Percentiles rank a stretch among this genome's conserved stretches.
These are phyloP conservation scores for Tarsius wallacei DNA, from an alignment of 2,797 vertebrate species.

Conservation along the genomic window DNA sequence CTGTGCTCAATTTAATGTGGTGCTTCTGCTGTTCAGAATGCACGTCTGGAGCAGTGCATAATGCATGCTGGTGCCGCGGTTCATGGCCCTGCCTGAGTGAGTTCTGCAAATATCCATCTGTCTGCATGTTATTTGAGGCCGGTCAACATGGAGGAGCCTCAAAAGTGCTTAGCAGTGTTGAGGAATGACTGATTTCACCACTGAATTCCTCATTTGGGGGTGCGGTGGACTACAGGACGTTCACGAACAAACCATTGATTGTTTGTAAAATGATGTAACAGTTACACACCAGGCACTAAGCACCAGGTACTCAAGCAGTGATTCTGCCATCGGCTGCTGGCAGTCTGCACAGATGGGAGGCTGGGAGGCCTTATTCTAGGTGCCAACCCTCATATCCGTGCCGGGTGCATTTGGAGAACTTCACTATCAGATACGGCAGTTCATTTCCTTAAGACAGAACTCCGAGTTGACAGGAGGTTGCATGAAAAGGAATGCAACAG, in stretches of 20 bases:
- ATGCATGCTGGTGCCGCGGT: not conserved
- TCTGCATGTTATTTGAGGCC: not conserved
- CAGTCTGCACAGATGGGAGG: not conserved
- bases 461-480: constrained; percentile 39
- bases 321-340: not conserved
- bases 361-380: not conserved
- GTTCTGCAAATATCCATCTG: not conserved
- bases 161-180: not conserved
- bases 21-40: not conserved
- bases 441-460: constrained; percentile 59
- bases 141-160: not conserved
- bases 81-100: not conserved
- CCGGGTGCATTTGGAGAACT: not conserved
- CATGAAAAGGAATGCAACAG: constrained; percentile 41
- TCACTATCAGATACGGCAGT: not conserved
- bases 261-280: not conserved
- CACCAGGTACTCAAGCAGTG: not conserved
- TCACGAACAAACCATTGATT: not conserved
- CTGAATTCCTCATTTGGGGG: not conserved
- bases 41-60: not conserved
- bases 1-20: not conserved
- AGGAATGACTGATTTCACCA: not conserved
- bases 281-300: not conserved
- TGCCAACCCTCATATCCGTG: not conserved
- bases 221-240: not conserved